phyloP scores from a whole-genome alignment of 2,797 vertebrate genomes.

The Bucorvus abyssinicus region DNA sequence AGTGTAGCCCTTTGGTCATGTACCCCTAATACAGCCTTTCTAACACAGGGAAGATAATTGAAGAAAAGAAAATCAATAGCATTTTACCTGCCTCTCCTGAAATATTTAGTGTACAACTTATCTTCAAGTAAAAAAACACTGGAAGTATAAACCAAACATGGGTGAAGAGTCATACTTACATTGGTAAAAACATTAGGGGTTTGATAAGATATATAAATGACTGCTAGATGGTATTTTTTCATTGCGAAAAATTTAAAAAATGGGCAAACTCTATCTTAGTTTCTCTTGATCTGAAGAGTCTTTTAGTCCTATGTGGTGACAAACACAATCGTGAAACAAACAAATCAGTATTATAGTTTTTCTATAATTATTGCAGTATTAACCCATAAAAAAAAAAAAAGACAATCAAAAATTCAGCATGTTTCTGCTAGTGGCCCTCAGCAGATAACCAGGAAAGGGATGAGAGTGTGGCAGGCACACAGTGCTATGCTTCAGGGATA shows the following conservation, averaged over 20 bases:
- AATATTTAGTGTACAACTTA: background rate
- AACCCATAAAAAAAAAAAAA: background rate
- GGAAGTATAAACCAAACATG: accelerated
- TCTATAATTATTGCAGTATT: background rate
- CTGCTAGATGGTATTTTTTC: background rate
- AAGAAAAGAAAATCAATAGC: background rate
- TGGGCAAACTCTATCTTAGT: background rate
- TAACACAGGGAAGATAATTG: background rate
- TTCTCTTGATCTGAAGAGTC: background rate
- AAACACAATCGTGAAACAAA: background rate
- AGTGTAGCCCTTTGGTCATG: accelerated
- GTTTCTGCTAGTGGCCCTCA: background rate
- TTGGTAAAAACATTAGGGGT: background rate
- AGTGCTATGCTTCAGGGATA: background rate
- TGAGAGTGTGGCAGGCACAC: background rate
- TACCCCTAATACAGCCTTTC: background rate
- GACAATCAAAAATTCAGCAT: background rate
- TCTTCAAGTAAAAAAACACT: background rate
- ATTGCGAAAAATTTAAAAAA: background rate
- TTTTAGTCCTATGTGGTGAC: background rate
- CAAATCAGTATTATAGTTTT: background rate
- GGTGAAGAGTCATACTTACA: background rate
- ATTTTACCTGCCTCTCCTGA: background rate
- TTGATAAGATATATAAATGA: background rate
- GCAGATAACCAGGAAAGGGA: background rate